These are phyloP conservation scores for Minunthozetes semirufus DNA, from an alignment of 2,888 invertebrate genomes.

Conservation along the genomic window DNA sequence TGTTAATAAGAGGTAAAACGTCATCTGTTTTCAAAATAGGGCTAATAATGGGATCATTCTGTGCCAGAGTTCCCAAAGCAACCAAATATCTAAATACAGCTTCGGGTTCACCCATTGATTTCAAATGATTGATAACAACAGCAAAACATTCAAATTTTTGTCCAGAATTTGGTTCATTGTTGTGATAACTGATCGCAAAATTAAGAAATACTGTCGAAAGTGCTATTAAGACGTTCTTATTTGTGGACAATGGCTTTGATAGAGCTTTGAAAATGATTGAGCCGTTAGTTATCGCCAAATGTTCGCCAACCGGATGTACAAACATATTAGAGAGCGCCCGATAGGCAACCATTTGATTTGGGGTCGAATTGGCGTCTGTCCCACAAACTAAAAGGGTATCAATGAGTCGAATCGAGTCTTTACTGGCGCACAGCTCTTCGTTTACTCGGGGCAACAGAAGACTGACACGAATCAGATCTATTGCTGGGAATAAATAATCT, in stretches of 20 bases:
- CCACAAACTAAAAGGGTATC: constrained; percentile 44
- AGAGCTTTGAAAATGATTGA: constrained; percentile 44
- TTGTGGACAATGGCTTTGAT: constrained; percentile 42
- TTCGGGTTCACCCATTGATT: constrained; percentile 59
- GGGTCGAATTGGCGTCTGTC: constrained; percentile 54
- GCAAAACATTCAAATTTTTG: constrained; percentile 43
- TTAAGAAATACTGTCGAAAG: constrained; percentile 66
- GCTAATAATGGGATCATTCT: constrained; percentile 27
- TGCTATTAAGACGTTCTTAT: constrained; percentile 60
- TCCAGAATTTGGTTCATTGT: constrained; percentile 26
- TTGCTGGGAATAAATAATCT: constrained; percentile 75
- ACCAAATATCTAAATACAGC: constrained; percentile 69
- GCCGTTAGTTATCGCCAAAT: constrained; percentile 41
- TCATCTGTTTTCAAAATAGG: constrained; percentile 22
- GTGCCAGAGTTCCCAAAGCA: constrained; percentile 63
- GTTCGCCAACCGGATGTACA: constrained; percentile 54
- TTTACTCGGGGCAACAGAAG: constrained; percentile 64
- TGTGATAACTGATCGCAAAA: constrained; percentile 55
- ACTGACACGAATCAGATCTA: constrained; percentile 78
- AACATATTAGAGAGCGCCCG: constrained; percentile 76
- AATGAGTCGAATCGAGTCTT: constrained; percentile 44
- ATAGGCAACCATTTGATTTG: constrained; percentile 70
- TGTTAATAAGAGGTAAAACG: neutral
- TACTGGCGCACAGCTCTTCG: constrained; percentile 48
- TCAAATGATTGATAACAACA: constrained; percentile 41